Evolutionary conservation across 2,113 vertebrate genomes (phyloP).

Genomic region (Ictalurus punctatus): DNA sequence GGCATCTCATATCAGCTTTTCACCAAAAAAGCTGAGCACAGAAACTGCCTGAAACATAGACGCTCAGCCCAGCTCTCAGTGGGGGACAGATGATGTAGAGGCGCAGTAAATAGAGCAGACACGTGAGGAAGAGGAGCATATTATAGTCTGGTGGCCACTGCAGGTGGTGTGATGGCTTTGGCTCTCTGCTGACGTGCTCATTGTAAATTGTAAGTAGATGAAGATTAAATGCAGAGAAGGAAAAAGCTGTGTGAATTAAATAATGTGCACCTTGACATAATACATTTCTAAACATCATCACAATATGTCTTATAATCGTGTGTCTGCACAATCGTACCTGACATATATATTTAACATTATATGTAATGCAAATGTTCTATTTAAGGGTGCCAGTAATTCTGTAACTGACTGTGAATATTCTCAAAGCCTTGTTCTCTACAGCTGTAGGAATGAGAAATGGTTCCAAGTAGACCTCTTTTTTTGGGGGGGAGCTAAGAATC

Average conservation of each 20-base stretch:
- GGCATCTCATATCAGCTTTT: constrained; percentile 11
- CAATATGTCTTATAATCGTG: neutral
- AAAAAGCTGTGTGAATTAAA: neutral
- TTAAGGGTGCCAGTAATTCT: neutral
- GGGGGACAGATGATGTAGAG: neutral
- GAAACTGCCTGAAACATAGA: neutral
- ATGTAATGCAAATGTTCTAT: neutral
- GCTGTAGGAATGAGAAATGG: neutral
- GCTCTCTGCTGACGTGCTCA: neutral
- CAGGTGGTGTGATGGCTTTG: neutral
- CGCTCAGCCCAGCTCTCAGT: neutral
- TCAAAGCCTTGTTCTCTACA: neutral
- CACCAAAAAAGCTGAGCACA: neutral
- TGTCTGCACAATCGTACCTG: neutral
- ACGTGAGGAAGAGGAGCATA: neutral
- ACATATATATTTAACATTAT: neutral
- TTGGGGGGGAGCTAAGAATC: neutral
- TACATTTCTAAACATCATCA: neutral
- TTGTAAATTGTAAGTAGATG: neutral
- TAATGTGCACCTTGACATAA: neutral
- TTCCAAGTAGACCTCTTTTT: neutral
- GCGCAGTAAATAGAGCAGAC: constrained; percentile 12
- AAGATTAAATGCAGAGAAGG: neutral
- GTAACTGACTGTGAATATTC: neutral
- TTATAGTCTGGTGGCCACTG: neutral